phyloP scores from a whole-genome alignment of 2,113 vertebrate genomes.

The Mionectes macconnelli region DNA sequence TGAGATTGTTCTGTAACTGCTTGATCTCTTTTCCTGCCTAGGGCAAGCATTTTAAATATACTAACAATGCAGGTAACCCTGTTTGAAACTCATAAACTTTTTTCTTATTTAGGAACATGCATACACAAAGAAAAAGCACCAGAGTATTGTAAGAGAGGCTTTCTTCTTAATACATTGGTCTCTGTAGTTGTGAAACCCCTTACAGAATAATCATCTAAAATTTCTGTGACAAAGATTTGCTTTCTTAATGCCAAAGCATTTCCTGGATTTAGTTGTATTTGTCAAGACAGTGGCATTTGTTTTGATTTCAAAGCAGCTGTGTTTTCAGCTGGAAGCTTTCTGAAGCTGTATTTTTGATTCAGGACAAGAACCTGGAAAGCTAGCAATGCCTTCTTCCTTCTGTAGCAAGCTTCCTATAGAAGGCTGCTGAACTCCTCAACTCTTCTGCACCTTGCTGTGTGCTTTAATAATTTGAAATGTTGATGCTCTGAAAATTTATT shows the following conservation, averaged over 20 bases:
- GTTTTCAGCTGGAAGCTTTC: neutral
- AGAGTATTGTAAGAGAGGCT: neutral
- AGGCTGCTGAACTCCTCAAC: neutral
- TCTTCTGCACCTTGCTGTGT: neutral
- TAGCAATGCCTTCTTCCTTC: neutral
- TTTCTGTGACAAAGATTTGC: neutral
- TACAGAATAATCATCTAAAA: neutral
- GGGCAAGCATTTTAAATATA: neutral
- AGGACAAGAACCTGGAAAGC: neutral
- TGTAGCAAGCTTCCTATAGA: neutral
- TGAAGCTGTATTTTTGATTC: neutral
- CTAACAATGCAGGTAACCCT: neutral
- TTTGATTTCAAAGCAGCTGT: neutral
- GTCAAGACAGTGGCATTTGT: neutral
- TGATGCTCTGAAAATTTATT: neutral
- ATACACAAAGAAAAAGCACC: neutral
- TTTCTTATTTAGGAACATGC: neutral
- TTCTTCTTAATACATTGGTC: neutral
- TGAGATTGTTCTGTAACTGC: neutral
- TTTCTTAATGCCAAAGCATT: neutral
- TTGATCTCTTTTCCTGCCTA: neutral
- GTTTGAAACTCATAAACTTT: neutral
- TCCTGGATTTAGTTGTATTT: neutral
- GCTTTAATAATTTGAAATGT: neutral
- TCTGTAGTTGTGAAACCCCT: neutral